Evolutionary conservation across 2,797 vertebrate species (phyloP), one percentile per base, ranked within the genome.

Genomic region (Dromococcyx pavoninus): DNA sequence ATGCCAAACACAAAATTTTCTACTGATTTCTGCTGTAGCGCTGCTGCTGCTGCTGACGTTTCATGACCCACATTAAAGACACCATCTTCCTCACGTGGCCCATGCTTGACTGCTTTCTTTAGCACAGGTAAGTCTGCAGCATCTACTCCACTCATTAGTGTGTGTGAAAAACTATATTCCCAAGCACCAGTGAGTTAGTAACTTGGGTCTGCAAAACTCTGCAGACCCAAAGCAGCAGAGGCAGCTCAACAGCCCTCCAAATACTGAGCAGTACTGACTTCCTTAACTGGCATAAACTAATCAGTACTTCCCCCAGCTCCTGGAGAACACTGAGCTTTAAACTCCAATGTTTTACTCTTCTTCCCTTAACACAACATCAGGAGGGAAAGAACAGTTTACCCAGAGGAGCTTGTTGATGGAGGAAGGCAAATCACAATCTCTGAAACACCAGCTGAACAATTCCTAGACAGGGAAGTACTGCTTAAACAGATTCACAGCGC

Each of bases 101-200:
- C 19, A 15, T 4, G 48, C n/a, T 70, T 4, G 1, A 24, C 11
- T 24, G 17, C 37, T 65, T 53, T 22, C 44, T 46, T 30, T 37
- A 83, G 74, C 76, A 72, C 65, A 67, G 73, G 35, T 35, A 27
- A 71, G 60, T 13, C 43, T 53, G 73, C 56, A 91, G 66, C 71
- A 56, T 19, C 60, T 72, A 43, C n/a, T 67, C 62, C 0, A 1
- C 60, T 65, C 17, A 19, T 28, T 28, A 84, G 48, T 5, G 3
- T 3, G 27, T 25, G 76, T 5, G 2, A 19, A 41, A 72, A 87
- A 28, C 24, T 39, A 48, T 75, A 67, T 27, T 65, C 62, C 76
- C 77, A 64, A 75, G 77, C 91, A 70, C 60, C 50, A 58, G 66
- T 8, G 86, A 70, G 53, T 91, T 46, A 89, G 66, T 13, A 35